Percentiles rank a stretch among this genome's conserved stretches.
Evolutionary conservation across 2,797 vertebrate species (phyloP).

Genomic region (Echeneis naucrates): DNA sequence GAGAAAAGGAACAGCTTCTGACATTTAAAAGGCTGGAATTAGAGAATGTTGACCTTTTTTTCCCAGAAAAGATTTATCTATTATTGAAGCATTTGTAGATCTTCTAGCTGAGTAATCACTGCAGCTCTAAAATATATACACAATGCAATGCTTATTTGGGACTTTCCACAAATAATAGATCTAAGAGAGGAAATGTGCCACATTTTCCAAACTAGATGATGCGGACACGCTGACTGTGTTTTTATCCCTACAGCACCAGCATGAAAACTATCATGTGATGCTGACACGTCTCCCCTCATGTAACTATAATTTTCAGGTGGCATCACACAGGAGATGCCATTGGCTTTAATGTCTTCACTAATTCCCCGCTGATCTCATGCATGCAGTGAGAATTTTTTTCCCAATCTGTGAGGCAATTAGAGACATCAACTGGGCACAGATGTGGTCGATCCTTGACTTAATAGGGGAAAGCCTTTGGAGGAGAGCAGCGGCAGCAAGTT

Average conservation of each 20-base stretch:
- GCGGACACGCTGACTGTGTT: background rate
- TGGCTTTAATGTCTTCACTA: slow-evolving; percentile 2
- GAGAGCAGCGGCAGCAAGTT: background rate
- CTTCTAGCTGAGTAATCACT: background rate
- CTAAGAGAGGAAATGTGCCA: background rate
- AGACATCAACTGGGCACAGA: slow-evolving; percentile 30
- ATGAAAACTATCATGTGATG: slow-evolving; percentile 11
- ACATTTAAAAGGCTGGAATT: background rate
- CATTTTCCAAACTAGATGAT: background rate
- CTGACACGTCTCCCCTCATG: slow-evolving; percentile 12
- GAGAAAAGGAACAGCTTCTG: background rate
- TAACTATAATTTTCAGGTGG: background rate
- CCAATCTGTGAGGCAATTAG: slow-evolving; percentile 44
- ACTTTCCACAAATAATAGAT: background rate
- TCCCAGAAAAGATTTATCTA: too few relatives aligned
- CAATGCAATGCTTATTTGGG: background rate
- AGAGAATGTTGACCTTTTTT: background rate
- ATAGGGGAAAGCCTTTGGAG: slow-evolving; percentile 3
- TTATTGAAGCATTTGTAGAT: background rate
- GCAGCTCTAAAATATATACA: background rate
- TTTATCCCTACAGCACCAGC: background rate
- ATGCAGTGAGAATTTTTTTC: slow-evolving; percentile 34
- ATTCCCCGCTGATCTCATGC: slow-evolving; percentile 20
- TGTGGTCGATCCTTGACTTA: background rate
- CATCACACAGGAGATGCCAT: slow-evolving; percentile 12